Conservation (phyloP, 2,113 vertebrate genomes). For the Artemisiospiza belli region DNA sequence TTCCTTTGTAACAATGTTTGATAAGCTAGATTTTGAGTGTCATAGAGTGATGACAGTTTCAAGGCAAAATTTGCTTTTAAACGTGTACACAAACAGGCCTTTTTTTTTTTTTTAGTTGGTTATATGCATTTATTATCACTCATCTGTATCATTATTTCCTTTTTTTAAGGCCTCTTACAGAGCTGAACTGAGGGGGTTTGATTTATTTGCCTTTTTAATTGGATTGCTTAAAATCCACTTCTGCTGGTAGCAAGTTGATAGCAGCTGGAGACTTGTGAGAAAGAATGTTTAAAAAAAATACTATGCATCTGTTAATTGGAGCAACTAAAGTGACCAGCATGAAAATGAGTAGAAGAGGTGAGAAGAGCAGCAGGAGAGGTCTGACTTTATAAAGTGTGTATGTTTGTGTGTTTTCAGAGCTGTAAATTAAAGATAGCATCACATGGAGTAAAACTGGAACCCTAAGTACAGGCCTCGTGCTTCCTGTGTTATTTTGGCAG, state of each 20-base stretch:
- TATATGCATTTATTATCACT: conserved; percentile 7
- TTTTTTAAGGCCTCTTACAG: background rate
- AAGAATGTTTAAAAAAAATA: conserved; percentile 5
- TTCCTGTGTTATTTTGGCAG: conserved; percentile 12
- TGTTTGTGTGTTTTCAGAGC: conserved; percentile 11
- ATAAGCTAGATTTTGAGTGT: background rate
- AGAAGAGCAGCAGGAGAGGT: background rate
- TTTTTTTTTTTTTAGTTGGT: background rate
- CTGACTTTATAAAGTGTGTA: background rate
- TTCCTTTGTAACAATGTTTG: background rate
- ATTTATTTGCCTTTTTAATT: background rate
- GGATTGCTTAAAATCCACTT: background rate
- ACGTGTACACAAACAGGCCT: background rate
- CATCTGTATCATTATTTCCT: background rate
- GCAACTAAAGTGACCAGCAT: background rate
- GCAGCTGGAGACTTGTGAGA: conserved; percentile 16
- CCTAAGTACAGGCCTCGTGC: background rate
- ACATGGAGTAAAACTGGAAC: background rate
- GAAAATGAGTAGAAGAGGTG: background rate
- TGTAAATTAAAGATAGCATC: conserved; percentile 45
- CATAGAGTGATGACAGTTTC: background rate
- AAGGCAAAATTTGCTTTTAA: background rate
- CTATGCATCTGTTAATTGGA: background rate
- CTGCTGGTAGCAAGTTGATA: conserved; percentile 1
- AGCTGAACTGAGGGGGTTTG: conserved; percentile 19